Base-by-base conservation (phyloP, 2,797 vertebrate species). In the Semaprochilodus insignis region DNA sequence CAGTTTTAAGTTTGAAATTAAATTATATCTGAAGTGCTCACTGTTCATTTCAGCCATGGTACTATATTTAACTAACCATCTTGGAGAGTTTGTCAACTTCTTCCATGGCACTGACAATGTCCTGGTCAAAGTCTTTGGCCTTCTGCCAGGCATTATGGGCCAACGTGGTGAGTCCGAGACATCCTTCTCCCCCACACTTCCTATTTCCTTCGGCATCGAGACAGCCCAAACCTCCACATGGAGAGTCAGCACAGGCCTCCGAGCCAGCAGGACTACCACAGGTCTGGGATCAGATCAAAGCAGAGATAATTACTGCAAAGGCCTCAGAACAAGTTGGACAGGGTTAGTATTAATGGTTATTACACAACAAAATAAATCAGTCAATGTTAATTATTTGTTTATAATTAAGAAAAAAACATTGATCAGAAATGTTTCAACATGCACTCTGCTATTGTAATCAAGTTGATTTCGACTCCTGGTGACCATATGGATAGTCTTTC, bases 1-100 rank as follows among this genome's bases (percentile, higher is more conserved):
- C 16, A 40, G 21, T 15, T 44, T 23, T 70, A 1, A 31, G 23
- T 54, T 0, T 54, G 70, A 17, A 75, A 21, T 25, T 66, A 52
- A 25, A 6, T 65, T 21, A 25, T 21, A 57, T 23, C 7, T 27
- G 23, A 70, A 80, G 16, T 34, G 11, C 8, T 83, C n/a, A 36
- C 3, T 14, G 19, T 23, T 78, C n/a, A 73, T 69, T 3, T 52
- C 25, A 63, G 57, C n/a, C 21, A n/a, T 71, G 31, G 44, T 44
- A 31, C 13, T 55, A 21, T 80, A 23, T 17, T 13, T 74, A 3
- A 5, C 90, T 93, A 94, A 99, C 98, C 97, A 97, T 97, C 92
- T 94, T 96, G 65, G 97, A 98, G 71, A 99, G 97, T 84, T 96
- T 96, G 83, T 98, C 97, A 87, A 99, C 96, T 83, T 99, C 97